A percentile compares a stretch with the other conserved stretches of the same genome.
These are phyloP conservation scores for Sphecodes monilicornis DNA, from an alignment of 2,888 invertebrate species.

Conservation along the genomic window DNA sequence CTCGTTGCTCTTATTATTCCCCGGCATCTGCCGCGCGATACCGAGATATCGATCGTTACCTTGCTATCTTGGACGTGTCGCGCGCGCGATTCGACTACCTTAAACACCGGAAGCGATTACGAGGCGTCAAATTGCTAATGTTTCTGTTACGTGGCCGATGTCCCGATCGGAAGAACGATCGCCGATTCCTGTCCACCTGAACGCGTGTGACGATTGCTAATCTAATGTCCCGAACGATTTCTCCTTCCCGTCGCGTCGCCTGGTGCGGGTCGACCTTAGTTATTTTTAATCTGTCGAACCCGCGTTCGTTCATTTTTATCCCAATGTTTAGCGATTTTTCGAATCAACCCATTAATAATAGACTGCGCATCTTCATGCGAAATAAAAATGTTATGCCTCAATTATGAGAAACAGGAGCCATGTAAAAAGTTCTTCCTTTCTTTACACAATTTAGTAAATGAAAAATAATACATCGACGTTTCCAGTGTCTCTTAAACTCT, in stretches of 20 bases:
- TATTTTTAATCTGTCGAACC: not conserved
- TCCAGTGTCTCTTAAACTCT: no score
- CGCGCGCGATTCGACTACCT: slow-evolving; percentile 46
- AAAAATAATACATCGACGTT: no score
- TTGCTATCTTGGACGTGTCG: slow-evolving; percentile 54
- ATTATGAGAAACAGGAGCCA: no score
- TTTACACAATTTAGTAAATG: no score
- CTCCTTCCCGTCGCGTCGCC: slow-evolving; percentile 17
- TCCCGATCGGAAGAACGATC: slow-evolving; percentile 44
- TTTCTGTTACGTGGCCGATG: slow-evolving; percentile 58
- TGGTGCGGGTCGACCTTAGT: not conserved
- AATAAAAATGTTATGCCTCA: no score
- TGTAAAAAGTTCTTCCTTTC: no score
- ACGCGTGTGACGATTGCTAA: slow-evolving; percentile 56
- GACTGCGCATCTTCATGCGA: no score
- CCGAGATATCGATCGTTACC: slow-evolving; percentile 59
- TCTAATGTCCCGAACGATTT: slow-evolving; percentile 39
- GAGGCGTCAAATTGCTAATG: slow-evolving; percentile 66
- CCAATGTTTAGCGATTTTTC: no score
- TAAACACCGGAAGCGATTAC: slow-evolving; percentile 65
- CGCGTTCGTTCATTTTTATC: no score
- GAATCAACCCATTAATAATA: no score
- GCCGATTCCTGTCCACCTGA: slow-evolving; percentile 33
- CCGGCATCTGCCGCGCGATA: slow-evolving; percentile 40
- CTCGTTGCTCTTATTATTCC: slow-evolving; percentile 62